phyloP scores from a whole-genome alignment of 2,888 invertebrate species.

The Macrophya annulata region DNA sequence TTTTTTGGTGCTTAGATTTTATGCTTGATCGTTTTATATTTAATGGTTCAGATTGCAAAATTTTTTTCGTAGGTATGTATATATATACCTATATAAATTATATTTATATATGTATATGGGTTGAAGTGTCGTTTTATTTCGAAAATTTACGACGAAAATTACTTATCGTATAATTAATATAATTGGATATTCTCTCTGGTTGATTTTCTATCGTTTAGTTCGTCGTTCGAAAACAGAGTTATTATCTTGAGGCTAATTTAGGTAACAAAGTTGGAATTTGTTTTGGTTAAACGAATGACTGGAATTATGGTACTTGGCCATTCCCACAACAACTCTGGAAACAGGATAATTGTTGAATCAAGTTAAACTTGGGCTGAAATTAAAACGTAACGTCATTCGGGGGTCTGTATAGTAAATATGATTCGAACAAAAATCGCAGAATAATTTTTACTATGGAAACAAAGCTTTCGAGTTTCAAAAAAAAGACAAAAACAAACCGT shows the following conservation, averaged over 20 bases:
- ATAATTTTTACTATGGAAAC: too few relatives aligned
- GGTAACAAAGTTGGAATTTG: not conserved
- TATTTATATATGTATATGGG: too few relatives aligned
- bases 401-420: too few relatives aligned
- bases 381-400: conserved; percentile 4
- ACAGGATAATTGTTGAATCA: not conserved
- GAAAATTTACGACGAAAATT: not conserved
- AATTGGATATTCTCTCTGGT: conserved; percentile 7
- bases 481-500: too few relatives aligned
- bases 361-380: not conserved
- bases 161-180: conserved; percentile 25
- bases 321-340: not conserved
- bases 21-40: not conserved
- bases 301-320: not conserved
- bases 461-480: too few relatives aligned
- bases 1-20: conserved; percentile 28
- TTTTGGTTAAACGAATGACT: not conserved
- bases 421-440: too few relatives aligned
- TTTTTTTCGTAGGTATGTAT: too few relatives aligned
- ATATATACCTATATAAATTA: too few relatives aligned
- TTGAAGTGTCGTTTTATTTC: not conserved
- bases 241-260: not conserved
- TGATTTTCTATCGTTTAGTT: not conserved
- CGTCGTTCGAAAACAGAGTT: not conserved
- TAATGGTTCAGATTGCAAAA: too few relatives aligned